Base-by-base conservation (phyloP, 2,113 vertebrate species). In the Calcarius ornatus region DNA sequence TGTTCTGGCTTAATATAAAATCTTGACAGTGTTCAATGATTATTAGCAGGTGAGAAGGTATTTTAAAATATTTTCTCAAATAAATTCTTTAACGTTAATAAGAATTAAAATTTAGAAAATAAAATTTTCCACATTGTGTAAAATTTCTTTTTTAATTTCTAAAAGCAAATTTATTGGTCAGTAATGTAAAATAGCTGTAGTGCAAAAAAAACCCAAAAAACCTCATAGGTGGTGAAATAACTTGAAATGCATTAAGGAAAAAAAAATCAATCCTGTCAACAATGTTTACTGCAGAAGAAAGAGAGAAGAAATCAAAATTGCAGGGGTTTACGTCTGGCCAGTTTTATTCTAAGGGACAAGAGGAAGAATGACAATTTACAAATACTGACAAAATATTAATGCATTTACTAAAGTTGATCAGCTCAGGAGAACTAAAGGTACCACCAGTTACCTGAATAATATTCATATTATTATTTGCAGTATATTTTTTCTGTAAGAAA, bases 61-160 rank as follows among this genome's bases (percentile, higher is more conserved):
- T 82, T 54, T 31, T 4, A 4, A 22, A 51, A 31, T 50, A 60
- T 42, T 77, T 57, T 80, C 6, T 91, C n/a, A 42, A 65, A 40
- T 33, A 53, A 82, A 40, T 68, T 22, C 0, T 77, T 68, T 69
- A 38, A 37, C 0, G 0, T 9, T 43, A 68, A 35, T 56, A 54
- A 63, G 28, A 50, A 60, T 59, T 72, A 56, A 6, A 89, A 77
- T 31, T 80, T 56, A 23, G 33, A 72, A 64, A 80, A 51, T 31
- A 48, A 42, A 45, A 5, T 31, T 72, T 1, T 54, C 24, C 6
- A 8, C 8, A 27, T 12, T 69, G 5, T 51, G 4, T 9, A 37
- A 70, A 70, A 11, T 51, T 65, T 31, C 23, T 54, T 77, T 70
- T 64, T 11, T 64, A 25, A 45, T 4, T 73, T 89, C 60, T 42